Conservation (phyloP, 2,113 vertebrate species). For the Henicopernis longicauda region DNA sequence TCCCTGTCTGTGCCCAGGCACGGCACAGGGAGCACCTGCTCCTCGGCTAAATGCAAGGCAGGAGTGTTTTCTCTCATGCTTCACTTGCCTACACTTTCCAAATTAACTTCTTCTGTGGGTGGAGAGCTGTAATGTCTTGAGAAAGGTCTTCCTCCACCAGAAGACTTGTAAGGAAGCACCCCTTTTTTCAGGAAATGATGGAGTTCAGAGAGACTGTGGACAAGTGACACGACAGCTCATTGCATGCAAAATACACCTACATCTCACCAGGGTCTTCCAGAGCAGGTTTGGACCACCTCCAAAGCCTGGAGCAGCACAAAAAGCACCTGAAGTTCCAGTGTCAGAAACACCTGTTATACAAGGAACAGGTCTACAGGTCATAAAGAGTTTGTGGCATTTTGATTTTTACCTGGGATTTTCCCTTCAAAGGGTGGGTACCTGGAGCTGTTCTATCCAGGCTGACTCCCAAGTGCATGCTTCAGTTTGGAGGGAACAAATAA, state of each 20-base stretch:
- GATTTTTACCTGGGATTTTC: slow-evolving; percentile 23
- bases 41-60: neutral
- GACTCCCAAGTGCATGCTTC: neutral
- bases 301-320: neutral
- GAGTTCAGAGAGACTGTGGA: neutral
- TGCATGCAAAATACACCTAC: neutral
- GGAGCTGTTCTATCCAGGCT: neutral
- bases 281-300: neutral
- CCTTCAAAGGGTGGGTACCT: neutral
- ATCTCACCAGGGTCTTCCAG: neutral
- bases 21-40: neutral
- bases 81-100: neutral
- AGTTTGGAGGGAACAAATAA: neutral
- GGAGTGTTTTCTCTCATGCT: neutral
- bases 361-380: neutral
- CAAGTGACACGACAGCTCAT: neutral
- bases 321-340: slow-evolving; percentile 13
- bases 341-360: neutral
- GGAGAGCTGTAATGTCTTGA: neutral
- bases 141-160: neutral
- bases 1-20: neutral
- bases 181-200: neutral
- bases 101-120: neutral
- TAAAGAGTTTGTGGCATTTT: neutral
- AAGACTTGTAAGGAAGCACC: neutral